These are phyloP conservation scores for Polyergus mexicanus DNA, from an alignment of 1,140 invertebrate species.

Conservation along the genomic window DNA sequence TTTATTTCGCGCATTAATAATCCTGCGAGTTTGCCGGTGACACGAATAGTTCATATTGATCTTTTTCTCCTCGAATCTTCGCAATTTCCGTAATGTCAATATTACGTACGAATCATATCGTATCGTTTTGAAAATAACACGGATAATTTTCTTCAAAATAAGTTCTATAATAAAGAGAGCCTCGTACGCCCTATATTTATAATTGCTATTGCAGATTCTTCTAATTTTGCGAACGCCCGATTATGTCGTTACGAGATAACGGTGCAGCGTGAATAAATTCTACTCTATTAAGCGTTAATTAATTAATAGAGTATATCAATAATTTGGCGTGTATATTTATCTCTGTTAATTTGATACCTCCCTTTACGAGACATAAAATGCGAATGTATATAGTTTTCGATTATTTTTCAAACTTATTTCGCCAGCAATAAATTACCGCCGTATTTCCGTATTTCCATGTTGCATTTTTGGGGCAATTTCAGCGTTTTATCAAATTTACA, in stretches of 20 bases:
- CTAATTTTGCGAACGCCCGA: not conserved
- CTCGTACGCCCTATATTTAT: not conserved
- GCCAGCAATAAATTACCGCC: not conserved
- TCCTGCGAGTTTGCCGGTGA: slow-evolving; percentile 9
- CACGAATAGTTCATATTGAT: not conserved
- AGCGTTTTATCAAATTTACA: slow-evolving; percentile 9
- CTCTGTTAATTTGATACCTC: too few relatives aligned
- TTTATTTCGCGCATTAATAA: slow-evolving; percentile 40
- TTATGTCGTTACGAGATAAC: slow-evolving; percentile 27
- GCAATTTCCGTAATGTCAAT: not conserved
- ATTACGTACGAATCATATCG: slow-evolving; percentile 11
- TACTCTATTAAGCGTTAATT: slow-evolving; percentile 43
- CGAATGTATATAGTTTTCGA: too few relatives aligned
- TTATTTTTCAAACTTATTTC: too few relatives aligned
- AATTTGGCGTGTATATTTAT: too few relatives aligned
- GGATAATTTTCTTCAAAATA: not conserved
- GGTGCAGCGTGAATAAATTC: not conserved
- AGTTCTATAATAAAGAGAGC: not conserved
- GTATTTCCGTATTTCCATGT: not conserved
- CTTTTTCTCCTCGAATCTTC: not conserved
- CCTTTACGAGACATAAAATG: too few relatives aligned
- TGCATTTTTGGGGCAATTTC: not conserved
- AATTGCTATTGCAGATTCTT: slow-evolving; percentile 1
- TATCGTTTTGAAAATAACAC: not conserved
- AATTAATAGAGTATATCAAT: too few relatives aligned